Evolutionary conservation across 2,113 vertebrate species (phyloP).

Genomic region (Tamias sibiricus): DNA sequence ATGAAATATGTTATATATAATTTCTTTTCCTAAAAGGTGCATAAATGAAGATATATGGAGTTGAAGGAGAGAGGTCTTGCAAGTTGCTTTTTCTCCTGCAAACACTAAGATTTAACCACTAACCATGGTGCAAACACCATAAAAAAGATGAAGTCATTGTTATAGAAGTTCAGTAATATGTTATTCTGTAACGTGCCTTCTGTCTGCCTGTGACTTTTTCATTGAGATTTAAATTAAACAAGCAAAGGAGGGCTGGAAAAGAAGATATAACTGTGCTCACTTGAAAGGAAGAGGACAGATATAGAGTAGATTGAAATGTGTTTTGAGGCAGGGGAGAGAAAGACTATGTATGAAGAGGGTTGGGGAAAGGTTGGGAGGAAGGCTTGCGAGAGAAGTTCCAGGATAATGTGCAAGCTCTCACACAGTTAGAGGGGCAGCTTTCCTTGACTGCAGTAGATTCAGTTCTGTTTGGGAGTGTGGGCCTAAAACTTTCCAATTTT

Average conservation of each 20-base stretch:
- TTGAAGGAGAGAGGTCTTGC: neutral
- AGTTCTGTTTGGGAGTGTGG: neutral
- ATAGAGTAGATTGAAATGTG: neutral
- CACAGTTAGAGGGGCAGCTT: neutral
- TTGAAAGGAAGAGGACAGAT: neutral
- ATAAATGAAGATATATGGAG: neutral
- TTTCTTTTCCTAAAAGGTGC: neutral
- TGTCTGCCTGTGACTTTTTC: neutral
- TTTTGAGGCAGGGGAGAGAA: neutral
- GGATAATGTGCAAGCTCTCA: rapidly evolving
- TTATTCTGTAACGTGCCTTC: neutral
- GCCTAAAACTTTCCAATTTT: neutral
- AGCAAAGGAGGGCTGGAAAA: neutral
- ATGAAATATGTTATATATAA: neutral
- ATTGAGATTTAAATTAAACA: conserved; percentile 8
- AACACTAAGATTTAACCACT: neutral
- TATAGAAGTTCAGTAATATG: neutral
- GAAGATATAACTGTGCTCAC: neutral
- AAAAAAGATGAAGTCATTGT: neutral
- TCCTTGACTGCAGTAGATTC: neutral
- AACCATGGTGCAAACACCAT: neutral
- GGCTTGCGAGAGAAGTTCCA: neutral
- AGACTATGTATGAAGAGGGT: neutral
- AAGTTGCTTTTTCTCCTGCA: neutral
- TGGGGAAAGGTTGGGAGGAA: neutral